A percentile compares a stretch with the other conserved stretches of the same genome.
phyloP scores from a whole-genome alignment of 2,113 vertebrate genomes.

The Bambusicola thoracicus region DNA sequence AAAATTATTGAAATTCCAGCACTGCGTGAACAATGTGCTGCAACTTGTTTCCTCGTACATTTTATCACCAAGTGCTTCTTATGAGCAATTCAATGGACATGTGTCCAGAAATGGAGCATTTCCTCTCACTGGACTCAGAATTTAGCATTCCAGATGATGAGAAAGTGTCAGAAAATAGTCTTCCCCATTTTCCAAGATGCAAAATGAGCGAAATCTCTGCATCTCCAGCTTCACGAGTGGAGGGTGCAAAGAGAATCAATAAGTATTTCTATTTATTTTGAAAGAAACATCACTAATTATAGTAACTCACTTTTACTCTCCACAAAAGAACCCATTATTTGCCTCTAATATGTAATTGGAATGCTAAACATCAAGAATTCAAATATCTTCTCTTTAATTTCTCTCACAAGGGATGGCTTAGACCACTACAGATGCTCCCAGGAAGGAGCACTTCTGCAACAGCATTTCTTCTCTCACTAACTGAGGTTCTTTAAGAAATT shows the following conservation, averaged over 20 bases:
- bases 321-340: not conserved
- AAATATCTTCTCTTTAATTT: not conserved
- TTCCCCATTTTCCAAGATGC: not conserved
- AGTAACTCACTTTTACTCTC: not conserved
- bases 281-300: not conserved
- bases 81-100: not conserved
- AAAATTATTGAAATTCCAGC: constrained; percentile 57
- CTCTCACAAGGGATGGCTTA: not conserved
- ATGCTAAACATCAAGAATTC: not conserved
- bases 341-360: not conserved
- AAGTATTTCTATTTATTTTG: not conserved
- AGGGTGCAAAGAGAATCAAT: not conserved
- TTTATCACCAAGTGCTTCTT: constrained; percentile 9
- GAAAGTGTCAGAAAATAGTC: not conserved
- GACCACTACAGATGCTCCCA: not conserved
- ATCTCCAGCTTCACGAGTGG: not conserved
- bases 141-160: not conserved
- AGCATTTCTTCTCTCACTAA: not conserved
- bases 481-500: not conserved
- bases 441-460: not conserved
- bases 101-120: not conserved
- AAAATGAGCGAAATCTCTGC: not conserved
- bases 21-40: not conserved
- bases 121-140: not conserved
- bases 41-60: not conserved